Percentiles rank a stretch among this genome's conserved stretches.
phyloP scores from a whole-genome alignment of 2,888 invertebrate genomes.

The Cerastoderma edule region DNA sequence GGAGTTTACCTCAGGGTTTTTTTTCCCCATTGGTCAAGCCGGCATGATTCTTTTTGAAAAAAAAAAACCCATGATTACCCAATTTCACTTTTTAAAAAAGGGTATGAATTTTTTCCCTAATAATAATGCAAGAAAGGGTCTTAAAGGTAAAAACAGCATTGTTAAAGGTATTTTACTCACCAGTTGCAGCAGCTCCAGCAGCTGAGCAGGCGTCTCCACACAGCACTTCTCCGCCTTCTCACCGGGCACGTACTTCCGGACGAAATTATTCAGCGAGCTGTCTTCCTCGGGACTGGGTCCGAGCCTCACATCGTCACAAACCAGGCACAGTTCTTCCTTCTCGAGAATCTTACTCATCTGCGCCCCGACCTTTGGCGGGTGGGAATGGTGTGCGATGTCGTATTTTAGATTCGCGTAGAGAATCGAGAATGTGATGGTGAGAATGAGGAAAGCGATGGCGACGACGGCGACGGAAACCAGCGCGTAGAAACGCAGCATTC shows the following conservation, averaged over 20 bases:
- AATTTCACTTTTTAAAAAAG: too few relatives aligned
- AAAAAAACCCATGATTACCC: too few relatives aligned
- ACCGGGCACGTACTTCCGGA: constrained; percentile 60
- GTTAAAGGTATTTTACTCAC: constrained; percentile 71
- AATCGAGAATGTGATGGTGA: constrained; percentile 72
- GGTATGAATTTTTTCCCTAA: too few relatives aligned
- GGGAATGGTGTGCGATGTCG: constrained; percentile 73
- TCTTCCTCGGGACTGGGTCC: constrained; percentile 77
- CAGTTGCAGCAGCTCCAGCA: constrained; percentile 72
- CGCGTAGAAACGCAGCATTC: constrained; percentile 31
- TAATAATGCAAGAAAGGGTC: too few relatives aligned
- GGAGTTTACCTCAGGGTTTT: too few relatives aligned
- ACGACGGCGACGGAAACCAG: constrained; percentile 56
- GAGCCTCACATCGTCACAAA: constrained; percentile 71
- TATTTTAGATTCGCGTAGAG: constrained; percentile 75
- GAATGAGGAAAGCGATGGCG: constrained; percentile 68
- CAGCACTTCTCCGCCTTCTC: constrained; percentile 73
- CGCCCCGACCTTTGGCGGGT: constrained; percentile 78
- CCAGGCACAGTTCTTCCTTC: constrained; percentile 74
- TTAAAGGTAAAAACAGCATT: too few relatives aligned
- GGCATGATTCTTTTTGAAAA: too few relatives aligned
- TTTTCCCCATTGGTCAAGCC: too few relatives aligned
- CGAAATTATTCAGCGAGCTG: constrained; percentile 72
- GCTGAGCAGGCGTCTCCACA: constrained; percentile 75
- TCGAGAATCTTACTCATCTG: constrained; percentile 75